Evolutionary conservation across 2,888 invertebrate species (phyloP).

Genomic region (Boloria euphrosyne): DNA sequence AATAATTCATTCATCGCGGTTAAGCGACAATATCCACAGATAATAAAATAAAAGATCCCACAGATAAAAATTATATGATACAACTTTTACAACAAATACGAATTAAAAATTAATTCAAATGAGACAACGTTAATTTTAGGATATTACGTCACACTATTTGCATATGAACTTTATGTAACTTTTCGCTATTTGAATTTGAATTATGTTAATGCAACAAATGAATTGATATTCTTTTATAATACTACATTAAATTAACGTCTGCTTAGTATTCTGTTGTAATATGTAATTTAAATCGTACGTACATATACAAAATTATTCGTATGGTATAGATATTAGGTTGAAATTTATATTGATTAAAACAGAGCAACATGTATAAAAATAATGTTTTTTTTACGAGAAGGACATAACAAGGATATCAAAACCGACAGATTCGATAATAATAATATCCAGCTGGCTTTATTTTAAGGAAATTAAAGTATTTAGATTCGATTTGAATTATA

Average conservation of each 20-base stretch:
- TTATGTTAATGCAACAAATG: neutral
- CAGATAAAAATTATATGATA: conserved; percentile 10
- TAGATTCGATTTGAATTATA: no score
- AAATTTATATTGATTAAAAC: neutral
- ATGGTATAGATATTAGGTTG: conserved; percentile 4
- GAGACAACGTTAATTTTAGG: conserved; percentile 10
- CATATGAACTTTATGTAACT: conserved; percentile 20
- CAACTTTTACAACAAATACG: neutral
- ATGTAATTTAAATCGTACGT: conserved; percentile 10
- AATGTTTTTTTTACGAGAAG: neutral
- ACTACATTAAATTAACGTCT: conserved; percentile 3
- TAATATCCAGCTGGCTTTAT: neutral
- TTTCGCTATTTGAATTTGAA: conserved; percentile 15
- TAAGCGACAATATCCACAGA: conserved; percentile 6
- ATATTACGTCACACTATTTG: conserved; percentile 25
- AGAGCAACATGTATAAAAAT: neutral
- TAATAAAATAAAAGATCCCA: conserved; percentile 1
- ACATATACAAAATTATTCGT: neutral
- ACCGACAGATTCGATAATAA: neutral
- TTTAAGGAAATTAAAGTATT: neutral
- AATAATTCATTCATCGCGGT: conserved; percentile 6
- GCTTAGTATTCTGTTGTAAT: conserved; percentile 15
- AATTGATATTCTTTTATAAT: neutral
- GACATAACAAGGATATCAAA: conserved; percentile 14
- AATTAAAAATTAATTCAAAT: conserved; percentile 13